A percentile compares a stretch with the other conserved stretches of the same genome.
Conservation (phyloP, 92 coral and sea anemone genomes). For the Zoanthus gigantus region DNA sequence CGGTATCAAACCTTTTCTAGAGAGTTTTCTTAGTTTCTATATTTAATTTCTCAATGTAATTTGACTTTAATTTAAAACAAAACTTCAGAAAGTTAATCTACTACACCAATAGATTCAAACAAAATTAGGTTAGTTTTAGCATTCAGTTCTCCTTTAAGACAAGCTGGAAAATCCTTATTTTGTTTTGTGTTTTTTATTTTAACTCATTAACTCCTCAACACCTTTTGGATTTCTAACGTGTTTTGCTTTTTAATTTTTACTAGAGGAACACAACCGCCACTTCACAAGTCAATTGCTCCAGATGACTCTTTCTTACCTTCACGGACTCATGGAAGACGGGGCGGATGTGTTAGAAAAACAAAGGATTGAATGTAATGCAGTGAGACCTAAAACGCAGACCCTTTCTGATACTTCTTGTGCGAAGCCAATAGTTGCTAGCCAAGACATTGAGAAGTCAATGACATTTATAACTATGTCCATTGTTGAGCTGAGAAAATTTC, state of each 20-base stretch:
- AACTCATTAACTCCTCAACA: too few species aligned
- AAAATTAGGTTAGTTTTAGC: too few species aligned
- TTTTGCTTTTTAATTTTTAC: not conserved
- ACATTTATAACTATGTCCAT: constrained; percentile 65
- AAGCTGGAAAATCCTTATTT: too few species aligned
- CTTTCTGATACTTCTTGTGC: not conserved
- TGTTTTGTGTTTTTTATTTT: too few species aligned
- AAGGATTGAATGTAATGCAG: constrained; percentile 23
- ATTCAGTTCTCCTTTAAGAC: too few species aligned
- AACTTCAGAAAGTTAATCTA: too few species aligned
- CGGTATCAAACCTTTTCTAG: too few species aligned
- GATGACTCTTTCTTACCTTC: constrained; percentile 89
- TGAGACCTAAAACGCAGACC: constrained; percentile 20
- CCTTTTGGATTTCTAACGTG: too few species aligned
- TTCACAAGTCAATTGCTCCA: constrained; percentile 92
- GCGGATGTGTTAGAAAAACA: constrained; percentile 73
- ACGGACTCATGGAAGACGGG: constrained; percentile 89
- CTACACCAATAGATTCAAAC: too few species aligned
- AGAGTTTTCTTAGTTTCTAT: too few species aligned
- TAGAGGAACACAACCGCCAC: constrained; percentile 94
- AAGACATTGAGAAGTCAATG: constrained; percentile 58
- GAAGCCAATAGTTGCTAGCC: constrained; percentile 34
- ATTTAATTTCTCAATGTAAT: too few species aligned
- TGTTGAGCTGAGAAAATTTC: constrained; percentile 77
- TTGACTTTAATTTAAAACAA: too few species aligned